phyloP scores from a whole-genome alignment of 2,888 invertebrate species.

The Pyrrhosoma nymphula region DNA sequence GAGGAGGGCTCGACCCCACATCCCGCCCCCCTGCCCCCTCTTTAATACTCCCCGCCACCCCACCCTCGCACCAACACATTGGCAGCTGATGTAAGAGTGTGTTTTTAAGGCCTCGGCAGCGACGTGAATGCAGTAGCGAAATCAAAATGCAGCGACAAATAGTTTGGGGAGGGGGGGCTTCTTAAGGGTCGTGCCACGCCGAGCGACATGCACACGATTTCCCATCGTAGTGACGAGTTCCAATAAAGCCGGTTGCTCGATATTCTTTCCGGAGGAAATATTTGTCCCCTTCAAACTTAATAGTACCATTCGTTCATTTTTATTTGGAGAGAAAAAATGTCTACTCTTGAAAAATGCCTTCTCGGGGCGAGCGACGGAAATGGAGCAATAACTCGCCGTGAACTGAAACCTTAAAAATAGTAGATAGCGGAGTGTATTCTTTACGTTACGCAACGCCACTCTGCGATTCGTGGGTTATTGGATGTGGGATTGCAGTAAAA shows the following conservation, averaged over 20 bases:
- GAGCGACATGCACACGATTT: neutral
- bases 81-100: neutral
- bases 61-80: conserved; percentile 9
- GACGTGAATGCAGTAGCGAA: neutral
- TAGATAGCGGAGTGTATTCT: no score
- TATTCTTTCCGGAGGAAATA: no score
- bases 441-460: no score
- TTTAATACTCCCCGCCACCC: neutral
- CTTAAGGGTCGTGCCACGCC: neutral
- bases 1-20: neutral
- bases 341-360: no score
- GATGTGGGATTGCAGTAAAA: no score
- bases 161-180: neutral
- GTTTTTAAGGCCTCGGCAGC: neutral
- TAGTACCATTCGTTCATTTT: no score
- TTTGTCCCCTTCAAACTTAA: no score
- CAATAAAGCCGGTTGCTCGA: neutral
- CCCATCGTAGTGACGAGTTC: neutral
- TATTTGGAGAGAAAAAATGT: no score
- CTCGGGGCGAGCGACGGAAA: no score
- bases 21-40: neutral
- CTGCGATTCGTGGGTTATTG: no score
- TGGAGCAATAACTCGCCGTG: no score
- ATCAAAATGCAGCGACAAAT: neutral
- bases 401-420: no score